Evolutionary conservation across 2,113 vertebrate species (phyloP).

Genomic region (Ellobius talpinus): DNA sequence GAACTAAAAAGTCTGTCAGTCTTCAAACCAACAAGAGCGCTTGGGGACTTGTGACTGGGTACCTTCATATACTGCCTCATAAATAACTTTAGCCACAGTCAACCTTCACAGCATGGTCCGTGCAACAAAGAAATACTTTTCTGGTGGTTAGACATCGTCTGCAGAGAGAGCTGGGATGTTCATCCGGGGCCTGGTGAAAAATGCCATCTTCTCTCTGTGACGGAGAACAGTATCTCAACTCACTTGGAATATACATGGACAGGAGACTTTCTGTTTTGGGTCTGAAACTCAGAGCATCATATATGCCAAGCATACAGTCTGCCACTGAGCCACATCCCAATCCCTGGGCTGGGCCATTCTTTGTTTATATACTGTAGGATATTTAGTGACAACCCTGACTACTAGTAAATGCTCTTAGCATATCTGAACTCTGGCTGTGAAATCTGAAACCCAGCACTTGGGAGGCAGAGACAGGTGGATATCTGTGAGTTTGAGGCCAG

Average conservation of each 20-base stretch:
- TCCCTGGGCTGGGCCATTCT: neutral
- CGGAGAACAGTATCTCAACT: constrained; percentile 5
- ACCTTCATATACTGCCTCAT: constrained; percentile 89
- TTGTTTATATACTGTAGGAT: neutral
- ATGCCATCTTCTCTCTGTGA: constrained; percentile 98
- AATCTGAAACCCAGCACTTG: neutral
- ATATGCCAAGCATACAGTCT: neutral
- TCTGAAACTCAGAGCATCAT: neutral
- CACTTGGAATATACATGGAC: accelerated
- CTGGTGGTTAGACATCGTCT: constrained; percentile 92
- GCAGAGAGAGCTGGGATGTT: constrained; percentile 94
- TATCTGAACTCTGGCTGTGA: neutral
- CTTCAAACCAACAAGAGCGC: constrained; percentile 82
- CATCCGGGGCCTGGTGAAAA: constrained; percentile 95
- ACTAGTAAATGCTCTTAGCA: neutral
- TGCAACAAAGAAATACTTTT: constrained; percentile 87
- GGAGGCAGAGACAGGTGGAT: no score
- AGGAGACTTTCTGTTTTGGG: neutral
- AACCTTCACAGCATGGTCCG: constrained; percentile 79
- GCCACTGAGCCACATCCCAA: neutral
- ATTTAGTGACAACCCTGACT: neutral
- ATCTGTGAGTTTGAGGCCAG: no score
- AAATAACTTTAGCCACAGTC: constrained; percentile 87
- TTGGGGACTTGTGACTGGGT: constrained; percentile 83
- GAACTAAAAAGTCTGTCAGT: constrained; percentile 83